Conservation (phyloP, 92 coral and sea anemone species). For the Zoanthus gigantus region DNA sequence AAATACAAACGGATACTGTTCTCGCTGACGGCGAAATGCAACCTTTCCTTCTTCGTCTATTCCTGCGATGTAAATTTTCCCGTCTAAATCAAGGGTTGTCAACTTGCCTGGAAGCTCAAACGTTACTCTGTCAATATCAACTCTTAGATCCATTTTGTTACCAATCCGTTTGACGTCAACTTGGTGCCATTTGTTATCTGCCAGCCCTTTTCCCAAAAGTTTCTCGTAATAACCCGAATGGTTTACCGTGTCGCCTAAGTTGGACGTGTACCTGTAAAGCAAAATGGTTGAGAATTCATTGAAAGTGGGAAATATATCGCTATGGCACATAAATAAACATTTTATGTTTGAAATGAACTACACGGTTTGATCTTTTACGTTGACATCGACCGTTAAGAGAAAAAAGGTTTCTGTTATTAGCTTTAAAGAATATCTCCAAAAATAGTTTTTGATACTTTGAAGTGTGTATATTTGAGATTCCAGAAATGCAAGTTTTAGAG, state of each 20-base stretch:
- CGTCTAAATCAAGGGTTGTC: slow-evolving; percentile 62
- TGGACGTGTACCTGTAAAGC: slow-evolving; percentile 71
- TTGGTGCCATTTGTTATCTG: slow-evolving; percentile 92
- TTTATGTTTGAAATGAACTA: too few relatives aligned
- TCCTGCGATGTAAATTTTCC: slow-evolving; percentile 74
- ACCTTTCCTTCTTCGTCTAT: slow-evolving; percentile 55
- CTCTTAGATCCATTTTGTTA: slow-evolving; percentile 38
- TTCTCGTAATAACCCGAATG: slow-evolving; percentile 69
- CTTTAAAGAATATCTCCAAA: too few relatives aligned
- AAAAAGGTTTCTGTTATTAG: too few relatives aligned
- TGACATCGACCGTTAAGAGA: too few relatives aligned
- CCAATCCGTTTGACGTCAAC: slow-evolving; percentile 64
- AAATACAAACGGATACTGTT: slow-evolving; percentile 51
- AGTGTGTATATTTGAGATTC: too few relatives aligned
- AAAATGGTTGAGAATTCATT: background rate
- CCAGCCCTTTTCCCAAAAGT: slow-evolving; percentile 66
- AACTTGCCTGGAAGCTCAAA: slow-evolving; percentile 61
- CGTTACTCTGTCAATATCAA: slow-evolving; percentile 44
- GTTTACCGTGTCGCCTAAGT: slow-evolving; percentile 58
- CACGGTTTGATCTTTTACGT: too few relatives aligned
- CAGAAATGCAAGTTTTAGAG: too few relatives aligned
- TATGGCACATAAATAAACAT: too few relatives aligned
- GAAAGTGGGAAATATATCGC: too few relatives aligned
- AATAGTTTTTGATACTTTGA: too few relatives aligned
- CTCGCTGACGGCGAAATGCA: slow-evolving; percentile 32